Conservation (phyloP, 2,888 invertebrate genomes). For the Oxyteleia sp. region DNA sequence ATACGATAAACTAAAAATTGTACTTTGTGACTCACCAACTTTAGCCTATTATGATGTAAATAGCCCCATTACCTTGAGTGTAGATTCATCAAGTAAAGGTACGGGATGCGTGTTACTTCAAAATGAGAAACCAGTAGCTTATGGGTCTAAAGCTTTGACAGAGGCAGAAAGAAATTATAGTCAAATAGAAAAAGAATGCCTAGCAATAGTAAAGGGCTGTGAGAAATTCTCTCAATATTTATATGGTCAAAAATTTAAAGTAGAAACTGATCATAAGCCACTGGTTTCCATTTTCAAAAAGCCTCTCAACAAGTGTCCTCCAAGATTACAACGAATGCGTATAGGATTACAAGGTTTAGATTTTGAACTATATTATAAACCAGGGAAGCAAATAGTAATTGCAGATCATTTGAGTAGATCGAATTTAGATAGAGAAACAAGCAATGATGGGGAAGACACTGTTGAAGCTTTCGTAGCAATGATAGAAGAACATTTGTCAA, state of each 20-base stretch:
- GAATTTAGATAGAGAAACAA: constrained; percentile 3
- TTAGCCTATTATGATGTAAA: constrained; percentile 56
- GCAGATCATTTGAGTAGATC: constrained; percentile 64
- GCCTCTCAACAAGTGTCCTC: constrained; percentile 59
- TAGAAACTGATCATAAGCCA: constrained; percentile 81
- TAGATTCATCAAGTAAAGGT: constrained; percentile 64
- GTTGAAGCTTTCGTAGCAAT: constrained; percentile 60
- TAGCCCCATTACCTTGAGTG: constrained; percentile 60
- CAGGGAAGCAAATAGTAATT: constrained; percentile 57
- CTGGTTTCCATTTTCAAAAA: constrained; percentile 76
- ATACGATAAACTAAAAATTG: constrained; percentile 70
- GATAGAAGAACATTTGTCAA: constrained; percentile 53
- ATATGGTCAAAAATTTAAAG: constrained; percentile 73
- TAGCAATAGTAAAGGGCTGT: constrained; percentile 75
- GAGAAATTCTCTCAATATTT: constrained; percentile 77
- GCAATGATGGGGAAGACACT: constrained; percentile 31
- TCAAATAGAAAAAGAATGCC: constrained; percentile 79
- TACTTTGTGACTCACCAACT: constrained; percentile 56
- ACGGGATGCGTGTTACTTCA: constrained; percentile 75
- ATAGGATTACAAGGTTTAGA: constrained; percentile 54
- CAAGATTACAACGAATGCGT: constrained; percentile 65
- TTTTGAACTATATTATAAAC: constrained; percentile 54
- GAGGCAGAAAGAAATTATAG: constrained; percentile 76
- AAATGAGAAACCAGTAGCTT: constrained; percentile 75
- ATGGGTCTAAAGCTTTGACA: constrained; percentile 77